Evolutionary conservation across 2,113 vertebrate species (phyloP).

Genomic region (Micromys minutus): DNA sequence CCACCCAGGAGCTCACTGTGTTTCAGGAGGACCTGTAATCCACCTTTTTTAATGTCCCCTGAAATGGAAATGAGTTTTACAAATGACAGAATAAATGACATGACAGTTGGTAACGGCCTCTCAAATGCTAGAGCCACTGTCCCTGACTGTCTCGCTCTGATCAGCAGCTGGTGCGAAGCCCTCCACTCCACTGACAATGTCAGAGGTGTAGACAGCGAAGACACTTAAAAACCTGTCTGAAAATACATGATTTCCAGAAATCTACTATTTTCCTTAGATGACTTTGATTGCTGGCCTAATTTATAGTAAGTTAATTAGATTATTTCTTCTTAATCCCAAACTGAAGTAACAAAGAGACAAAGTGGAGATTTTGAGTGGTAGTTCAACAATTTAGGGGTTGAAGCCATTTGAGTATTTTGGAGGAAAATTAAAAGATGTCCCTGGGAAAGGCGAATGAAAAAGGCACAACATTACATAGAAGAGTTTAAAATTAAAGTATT

Average conservation of each 20-base stretch:
- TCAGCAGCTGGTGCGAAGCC: background rate
- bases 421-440: background rate
- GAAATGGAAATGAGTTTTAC: background rate
- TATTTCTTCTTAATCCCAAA: constrained; percentile 9
- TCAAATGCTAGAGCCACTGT: background rate
- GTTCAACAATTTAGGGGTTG: background rate
- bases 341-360: background rate
- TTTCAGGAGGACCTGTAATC: background rate
- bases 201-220: background rate
- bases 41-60: background rate
- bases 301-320: constrained; percentile 42
- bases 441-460: constrained; percentile 25
- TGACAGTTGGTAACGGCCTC: background rate
- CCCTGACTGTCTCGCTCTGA: background rate
- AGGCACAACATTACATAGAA: background rate
- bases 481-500: constrained; percentile 48
- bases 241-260: background rate
- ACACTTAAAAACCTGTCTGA: constrained; percentile 3
- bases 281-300: background rate
- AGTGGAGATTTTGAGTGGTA: background rate
- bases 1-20: background rate
- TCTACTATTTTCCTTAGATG: background rate
- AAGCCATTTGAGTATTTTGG: background rate
- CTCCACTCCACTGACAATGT: background rate
- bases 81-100: constrained; percentile 38